Evolutionary conservation across 2,113 vertebrate genomes (phyloP).

Genomic region (Tor tambroides): DNA sequence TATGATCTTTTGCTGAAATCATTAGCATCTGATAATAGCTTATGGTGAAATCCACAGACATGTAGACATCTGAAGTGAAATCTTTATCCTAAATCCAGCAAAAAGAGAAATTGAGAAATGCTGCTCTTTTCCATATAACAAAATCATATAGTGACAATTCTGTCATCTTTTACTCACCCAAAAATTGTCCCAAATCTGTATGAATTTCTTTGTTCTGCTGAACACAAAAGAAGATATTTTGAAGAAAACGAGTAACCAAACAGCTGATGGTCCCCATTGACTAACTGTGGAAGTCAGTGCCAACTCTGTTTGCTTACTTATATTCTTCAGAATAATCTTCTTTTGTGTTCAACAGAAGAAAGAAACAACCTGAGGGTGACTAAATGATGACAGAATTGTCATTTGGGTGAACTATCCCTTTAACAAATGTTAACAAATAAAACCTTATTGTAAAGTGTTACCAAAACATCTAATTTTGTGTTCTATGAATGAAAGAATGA

Average conservation of each 20-base stretch:
- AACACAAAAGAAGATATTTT: no score
- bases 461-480: not conserved
- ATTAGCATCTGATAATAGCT: not conserved
- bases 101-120: not conserved
- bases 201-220: no score
- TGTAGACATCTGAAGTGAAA: not conserved
- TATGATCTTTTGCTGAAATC: not conserved
- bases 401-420: not conserved
- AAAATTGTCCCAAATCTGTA: no score
- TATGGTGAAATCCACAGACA: not conserved
- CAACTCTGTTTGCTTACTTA: no score
- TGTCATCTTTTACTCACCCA: no score
- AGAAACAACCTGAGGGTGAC: no score
- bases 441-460: not conserved
- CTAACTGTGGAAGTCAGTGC: no score
- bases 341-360: no score
- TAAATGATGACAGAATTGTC: no score
- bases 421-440: not conserved
- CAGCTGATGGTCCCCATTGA: no score
- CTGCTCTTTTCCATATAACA: not conserved
- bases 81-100: not conserved
- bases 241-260: no score
- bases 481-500: not conserved
- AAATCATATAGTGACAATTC: not conserved
- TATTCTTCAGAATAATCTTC: no score